Base-by-base conservation (phyloP, 1,140 invertebrate species). In the Cheumatopsyche charites region DNA sequence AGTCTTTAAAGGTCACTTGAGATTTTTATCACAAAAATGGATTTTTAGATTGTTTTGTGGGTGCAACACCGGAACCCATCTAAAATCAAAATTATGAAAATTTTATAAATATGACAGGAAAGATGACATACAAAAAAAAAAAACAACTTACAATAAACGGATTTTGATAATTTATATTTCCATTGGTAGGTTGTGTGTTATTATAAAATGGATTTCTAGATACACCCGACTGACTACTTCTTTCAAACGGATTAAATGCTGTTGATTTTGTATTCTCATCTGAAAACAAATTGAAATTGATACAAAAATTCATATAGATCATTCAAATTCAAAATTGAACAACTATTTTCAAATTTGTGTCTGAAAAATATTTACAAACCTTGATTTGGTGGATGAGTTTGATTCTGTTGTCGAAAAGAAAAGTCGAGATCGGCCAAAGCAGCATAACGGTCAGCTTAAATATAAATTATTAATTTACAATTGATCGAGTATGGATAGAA, bases 371-470 rank as follows among this genome's bases (percentile, higher is more conserved):
- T 47, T 11, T 23, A 67, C 26, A 52, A 17, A 75, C 61, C 55
- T 74, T 70, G 21, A 58, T 26, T 67, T 67, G 72, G 73, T 43
- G 2, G 68, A 45, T 75, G 73, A 55, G 9, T 71, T 58, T 75
- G 73, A 21, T 83, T 82, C 76, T 84, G 82, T 70, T 84, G 81
- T 73, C 82, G 79, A 75, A 84, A 78, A 67, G 81, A 81, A 74
- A 80, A 72, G 78, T 84, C 83, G 71, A 84, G 79, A 77, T 84
- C 83, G 70, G 83, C 83, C 74, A 84, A 77, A 65, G 83, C 83
- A 76, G 83, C 83, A 80, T 84, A 84, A 25, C 83, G 80, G 77
- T 84, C 83, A 80, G 83, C 83, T 84, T 1, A 66, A 68, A 70
- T 63, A 52, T 65, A 9, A 26, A 2, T 7, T 23, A 45, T 66